phyloP scores from a whole-genome alignment of 2,113 vertebrate species.

The Delphinapterus leucas region DNA sequence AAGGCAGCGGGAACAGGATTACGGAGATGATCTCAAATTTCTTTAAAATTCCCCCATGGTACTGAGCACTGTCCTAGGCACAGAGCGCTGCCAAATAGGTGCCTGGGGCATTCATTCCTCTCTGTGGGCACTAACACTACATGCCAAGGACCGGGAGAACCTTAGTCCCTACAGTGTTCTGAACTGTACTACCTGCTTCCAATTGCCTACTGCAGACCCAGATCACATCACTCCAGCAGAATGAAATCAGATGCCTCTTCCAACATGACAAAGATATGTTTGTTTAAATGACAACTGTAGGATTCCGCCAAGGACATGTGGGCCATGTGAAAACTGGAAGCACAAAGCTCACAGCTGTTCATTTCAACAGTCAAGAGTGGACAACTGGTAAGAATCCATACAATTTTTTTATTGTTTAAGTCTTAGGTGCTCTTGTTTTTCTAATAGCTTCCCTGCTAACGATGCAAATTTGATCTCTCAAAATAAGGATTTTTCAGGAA shows the following conservation, averaged over 20 bases:
- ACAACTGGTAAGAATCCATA: constrained; percentile 59
- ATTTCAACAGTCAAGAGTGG: constrained; percentile 52
- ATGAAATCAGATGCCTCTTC: constrained; percentile 11
- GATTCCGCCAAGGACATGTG: constrained; percentile 42
- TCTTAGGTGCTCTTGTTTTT: constrained; percentile 23
- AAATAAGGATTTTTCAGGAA: constrained; percentile 7
- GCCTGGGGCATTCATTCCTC: neutral
- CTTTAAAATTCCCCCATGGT: neutral
- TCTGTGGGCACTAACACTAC: neutral
- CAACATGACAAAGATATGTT: constrained; percentile 55
- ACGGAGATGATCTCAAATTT: neutral
- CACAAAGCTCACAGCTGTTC: constrained; percentile 67
- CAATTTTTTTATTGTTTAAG: constrained; percentile 54
- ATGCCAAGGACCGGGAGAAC: neutral
- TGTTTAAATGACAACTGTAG: constrained; percentile 62
- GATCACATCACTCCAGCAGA: neutral
- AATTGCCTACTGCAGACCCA: neutral
- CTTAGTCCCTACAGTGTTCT: neutral
- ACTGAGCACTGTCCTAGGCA: neutral
- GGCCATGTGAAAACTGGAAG: constrained; percentile 40
- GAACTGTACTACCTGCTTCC: neutral
- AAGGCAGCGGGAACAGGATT: neutral
- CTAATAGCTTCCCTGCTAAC: neutral
- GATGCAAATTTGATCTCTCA: neutral
- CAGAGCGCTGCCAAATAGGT: neutral